phyloP scores from a whole-genome alignment of 2,888 invertebrate species.

The Platerodrilus igneus region DNA sequence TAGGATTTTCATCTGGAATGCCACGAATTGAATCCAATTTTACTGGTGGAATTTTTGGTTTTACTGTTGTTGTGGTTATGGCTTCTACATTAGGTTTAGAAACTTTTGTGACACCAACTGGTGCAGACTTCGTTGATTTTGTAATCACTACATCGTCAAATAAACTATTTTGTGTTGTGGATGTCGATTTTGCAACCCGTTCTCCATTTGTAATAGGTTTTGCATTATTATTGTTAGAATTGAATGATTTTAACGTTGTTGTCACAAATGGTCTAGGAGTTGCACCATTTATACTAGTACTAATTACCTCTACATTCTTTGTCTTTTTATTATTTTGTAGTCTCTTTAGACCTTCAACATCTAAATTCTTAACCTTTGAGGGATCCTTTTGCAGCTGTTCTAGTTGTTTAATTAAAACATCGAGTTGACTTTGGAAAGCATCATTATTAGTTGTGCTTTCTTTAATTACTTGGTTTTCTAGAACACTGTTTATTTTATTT shows the following conservation, averaged over 20 bases:
- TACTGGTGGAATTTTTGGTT: conserved; percentile 39
- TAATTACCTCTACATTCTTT: conserved; percentile 7
- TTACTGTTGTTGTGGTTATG: conserved; percentile 23
- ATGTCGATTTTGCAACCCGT: too few relatives aligned
- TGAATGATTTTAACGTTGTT: too few relatives aligned
- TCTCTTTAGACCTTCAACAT: conserved; percentile 37
- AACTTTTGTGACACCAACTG: conserved; percentile 6
- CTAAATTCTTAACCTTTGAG: conserved; percentile 35
- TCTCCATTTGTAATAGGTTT: too few relatives aligned
- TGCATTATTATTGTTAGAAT: too few relatives aligned
- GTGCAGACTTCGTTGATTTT: neutral
- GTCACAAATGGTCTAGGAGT: conserved; percentile 15
- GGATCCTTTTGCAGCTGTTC: conserved; percentile 44
- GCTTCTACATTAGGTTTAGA: conserved; percentile 14
- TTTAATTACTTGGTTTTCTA: conserved; percentile 18
- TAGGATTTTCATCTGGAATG: conserved; percentile 36
- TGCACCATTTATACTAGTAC: conserved; percentile 23
- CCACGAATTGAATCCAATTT: conserved; percentile 43
- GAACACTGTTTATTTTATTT: conserved; percentile 1
- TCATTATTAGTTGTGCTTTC: conserved; percentile 22
- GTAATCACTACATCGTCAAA: conserved; percentile 10
- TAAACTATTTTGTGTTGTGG: conserved; percentile 28
- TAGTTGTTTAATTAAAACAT: conserved; percentile 39
- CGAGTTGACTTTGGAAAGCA: conserved; percentile 37
- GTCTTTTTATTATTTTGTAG: conserved; percentile 5